Percentiles rank a stretch among this genome's conserved stretches.
These are phyloP conservation scores for Drosophila tanythrix DNA, from an alignment of 2,888 invertebrate genomes.

Conservation along the genomic window DNA sequence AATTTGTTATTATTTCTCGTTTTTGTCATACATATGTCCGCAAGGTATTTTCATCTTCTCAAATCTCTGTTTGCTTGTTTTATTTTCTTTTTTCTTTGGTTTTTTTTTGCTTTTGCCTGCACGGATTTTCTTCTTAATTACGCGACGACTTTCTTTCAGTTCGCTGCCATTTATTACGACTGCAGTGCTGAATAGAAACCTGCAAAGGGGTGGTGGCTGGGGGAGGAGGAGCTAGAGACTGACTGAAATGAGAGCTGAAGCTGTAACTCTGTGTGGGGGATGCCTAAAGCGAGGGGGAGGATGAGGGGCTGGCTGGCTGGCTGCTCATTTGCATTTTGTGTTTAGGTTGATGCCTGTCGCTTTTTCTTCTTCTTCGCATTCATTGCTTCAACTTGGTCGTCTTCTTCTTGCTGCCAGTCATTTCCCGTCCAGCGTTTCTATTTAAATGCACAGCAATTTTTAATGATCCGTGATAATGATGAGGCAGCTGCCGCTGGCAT, in stretches of 20 bases:
- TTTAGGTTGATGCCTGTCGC: slow-evolving; percentile 41
- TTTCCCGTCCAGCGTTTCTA: slow-evolving; percentile 52
- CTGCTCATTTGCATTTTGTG: slow-evolving; percentile 75
- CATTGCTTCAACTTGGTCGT: slow-evolving; percentile 13
- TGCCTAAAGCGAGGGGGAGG: background rate
- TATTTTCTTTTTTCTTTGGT: background rate
- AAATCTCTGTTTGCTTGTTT: background rate
- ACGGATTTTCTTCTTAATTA: slow-evolving; percentile 74
- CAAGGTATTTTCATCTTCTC: slow-evolving; percentile 1
- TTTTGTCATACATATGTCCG: too few species aligned
- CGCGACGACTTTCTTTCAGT: slow-evolving; percentile 52
- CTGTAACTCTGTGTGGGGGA: too few species aligned
- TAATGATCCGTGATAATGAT: slow-evolving; percentile 83
- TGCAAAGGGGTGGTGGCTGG: background rate
- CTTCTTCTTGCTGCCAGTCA: slow-evolving; percentile 32
- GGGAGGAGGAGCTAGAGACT: background rate
- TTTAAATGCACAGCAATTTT: slow-evolving; percentile 68
- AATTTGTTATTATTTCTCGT: background rate
- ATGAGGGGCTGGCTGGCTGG: background rate
- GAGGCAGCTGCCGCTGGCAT: slow-evolving; percentile 62
- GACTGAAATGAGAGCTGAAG: background rate
- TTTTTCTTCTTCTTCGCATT: slow-evolving; percentile 11
- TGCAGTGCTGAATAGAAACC: slow-evolving; percentile 40
- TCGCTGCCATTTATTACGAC: slow-evolving; percentile 46
- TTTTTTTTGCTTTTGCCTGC: slow-evolving; percentile 33